These are phyloP conservation scores for Didymodactylos carnosus DNA, from an alignment of 2,888 invertebrate genomes.

Conservation along the genomic window DNA sequence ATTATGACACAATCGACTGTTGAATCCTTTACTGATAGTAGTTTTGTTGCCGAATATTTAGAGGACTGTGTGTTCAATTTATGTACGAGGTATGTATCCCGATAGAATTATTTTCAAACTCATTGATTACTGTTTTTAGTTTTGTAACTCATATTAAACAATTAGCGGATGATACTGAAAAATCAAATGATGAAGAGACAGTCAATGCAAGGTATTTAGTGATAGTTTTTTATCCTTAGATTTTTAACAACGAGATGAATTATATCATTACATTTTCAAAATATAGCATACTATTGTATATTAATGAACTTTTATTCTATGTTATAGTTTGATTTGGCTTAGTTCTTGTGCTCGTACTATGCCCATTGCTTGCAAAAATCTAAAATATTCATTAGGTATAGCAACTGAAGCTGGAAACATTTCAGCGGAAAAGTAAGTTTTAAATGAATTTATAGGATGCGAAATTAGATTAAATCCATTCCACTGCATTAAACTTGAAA, in stretches of 20 bases:
- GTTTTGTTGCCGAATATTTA: background rate
- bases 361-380: background rate
- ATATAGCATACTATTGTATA: too few relatives aligned
- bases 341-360: background rate
- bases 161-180: background rate
- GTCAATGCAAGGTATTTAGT: background rate
- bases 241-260: too few relatives aligned
- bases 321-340: background rate
- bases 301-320: too few relatives aligned
- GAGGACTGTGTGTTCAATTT: background rate
- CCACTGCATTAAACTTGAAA: too few relatives aligned
- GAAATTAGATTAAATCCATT: too few relatives aligned
- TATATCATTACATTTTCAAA: too few relatives aligned
- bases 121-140: background rate
- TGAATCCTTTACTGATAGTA: background rate
- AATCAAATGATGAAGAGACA: background rate
- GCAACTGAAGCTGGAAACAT: background rate
- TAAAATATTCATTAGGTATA: background rate
- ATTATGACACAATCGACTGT: background rate
- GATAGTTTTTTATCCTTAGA: background rate
- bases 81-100: background rate
- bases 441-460: too few relatives aligned
- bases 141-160: background rate
- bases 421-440: background rate
- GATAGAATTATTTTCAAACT: background rate